A percentile compares a stretch with the other conserved stretches of the same genome.
Conservation (phyloP, 2,797 vertebrate genomes). For the Enteromius anoplus region DNA sequence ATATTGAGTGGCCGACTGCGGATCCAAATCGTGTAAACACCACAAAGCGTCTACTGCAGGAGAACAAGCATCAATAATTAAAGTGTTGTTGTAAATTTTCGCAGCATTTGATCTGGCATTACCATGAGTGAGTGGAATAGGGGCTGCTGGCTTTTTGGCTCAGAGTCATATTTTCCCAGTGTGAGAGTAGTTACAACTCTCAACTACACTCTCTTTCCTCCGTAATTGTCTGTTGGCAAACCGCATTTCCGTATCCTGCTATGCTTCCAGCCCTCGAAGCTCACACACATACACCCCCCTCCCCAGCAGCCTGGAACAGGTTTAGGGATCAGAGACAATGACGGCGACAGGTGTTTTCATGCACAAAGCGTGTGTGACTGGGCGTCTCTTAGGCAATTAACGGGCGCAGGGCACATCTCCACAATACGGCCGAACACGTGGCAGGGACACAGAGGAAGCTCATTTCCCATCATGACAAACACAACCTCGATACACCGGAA, state of each 20-base stretch:
- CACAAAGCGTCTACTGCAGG: conserved; percentile 39
- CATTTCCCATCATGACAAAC: not conserved
- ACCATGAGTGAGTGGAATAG: conserved; percentile 49
- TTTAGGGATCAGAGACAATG: conserved; percentile 42
- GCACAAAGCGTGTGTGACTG: conserved; percentile 41
- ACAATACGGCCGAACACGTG: conserved; percentile 22
- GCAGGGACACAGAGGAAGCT: not conserved
- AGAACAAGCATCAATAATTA: conserved; percentile 58
- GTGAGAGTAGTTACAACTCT: conserved; percentile 53
- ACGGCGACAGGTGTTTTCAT: conserved; percentile 46
- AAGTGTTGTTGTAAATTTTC: conserved; percentile 47
- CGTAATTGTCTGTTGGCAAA: conserved; percentile 58
- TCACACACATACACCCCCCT: conserved; percentile 4
- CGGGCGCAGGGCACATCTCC: not conserved
- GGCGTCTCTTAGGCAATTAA: conserved; percentile 25
- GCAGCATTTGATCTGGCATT: conserved; percentile 53
- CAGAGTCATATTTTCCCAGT: conserved; percentile 50
- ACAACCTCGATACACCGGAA: not conserved
- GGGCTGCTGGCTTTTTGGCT: conserved; percentile 46
- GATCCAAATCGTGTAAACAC: conserved; percentile 31
- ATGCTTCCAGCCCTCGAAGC: conserved; percentile 24
- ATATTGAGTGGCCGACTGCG: not conserved
- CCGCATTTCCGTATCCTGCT: conserved; percentile 49
- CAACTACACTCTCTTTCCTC: conserved; percentile 42
- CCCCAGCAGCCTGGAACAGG: conserved; percentile 30